Percentiles rank a stretch among this genome's conserved stretches.
phyloP scores from a whole-genome alignment of 2,113 vertebrate species.

The Naja naja region DNA sequence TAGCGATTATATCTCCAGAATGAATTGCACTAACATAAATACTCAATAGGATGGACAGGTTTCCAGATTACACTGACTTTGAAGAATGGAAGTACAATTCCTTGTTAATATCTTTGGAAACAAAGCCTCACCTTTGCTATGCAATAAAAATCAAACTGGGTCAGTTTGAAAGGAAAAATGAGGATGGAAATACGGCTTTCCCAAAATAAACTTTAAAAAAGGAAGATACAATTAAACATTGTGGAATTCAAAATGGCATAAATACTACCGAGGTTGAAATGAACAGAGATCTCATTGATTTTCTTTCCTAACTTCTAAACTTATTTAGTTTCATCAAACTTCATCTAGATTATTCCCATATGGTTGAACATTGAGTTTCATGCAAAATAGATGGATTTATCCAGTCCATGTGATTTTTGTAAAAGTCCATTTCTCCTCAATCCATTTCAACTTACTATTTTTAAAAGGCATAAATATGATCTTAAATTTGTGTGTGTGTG shows the following conservation, averaged over 20 bases:
- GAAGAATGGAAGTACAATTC: background rate
- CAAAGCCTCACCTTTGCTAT: background rate
- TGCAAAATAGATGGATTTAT: background rate
- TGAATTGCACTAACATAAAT: constrained; percentile 1
- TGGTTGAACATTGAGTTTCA: background rate
- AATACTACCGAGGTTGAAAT: background rate
- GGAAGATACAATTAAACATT: background rate
- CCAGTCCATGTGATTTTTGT: background rate
- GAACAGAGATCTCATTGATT: background rate
- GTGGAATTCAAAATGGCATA: background rate
- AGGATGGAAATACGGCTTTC: background rate
- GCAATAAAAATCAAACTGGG: background rate
- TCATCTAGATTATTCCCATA: background rate
- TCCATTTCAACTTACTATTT: background rate
- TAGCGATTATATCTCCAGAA: constrained; percentile 24
- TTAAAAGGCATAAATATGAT: background rate
- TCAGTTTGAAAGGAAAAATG: background rate
- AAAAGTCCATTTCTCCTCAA: background rate
- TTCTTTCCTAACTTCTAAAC: background rate
- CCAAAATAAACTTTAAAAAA: background rate
- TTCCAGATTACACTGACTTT: constrained; percentile 11
- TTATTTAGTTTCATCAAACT: background rate
- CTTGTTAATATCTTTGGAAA: constrained; percentile 9
- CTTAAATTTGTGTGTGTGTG: background rate
- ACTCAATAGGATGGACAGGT: constrained; percentile 9